Base-by-base conservation (phyloP, 2,888 invertebrate genomes). In the Pedicia rivosa region DNA sequence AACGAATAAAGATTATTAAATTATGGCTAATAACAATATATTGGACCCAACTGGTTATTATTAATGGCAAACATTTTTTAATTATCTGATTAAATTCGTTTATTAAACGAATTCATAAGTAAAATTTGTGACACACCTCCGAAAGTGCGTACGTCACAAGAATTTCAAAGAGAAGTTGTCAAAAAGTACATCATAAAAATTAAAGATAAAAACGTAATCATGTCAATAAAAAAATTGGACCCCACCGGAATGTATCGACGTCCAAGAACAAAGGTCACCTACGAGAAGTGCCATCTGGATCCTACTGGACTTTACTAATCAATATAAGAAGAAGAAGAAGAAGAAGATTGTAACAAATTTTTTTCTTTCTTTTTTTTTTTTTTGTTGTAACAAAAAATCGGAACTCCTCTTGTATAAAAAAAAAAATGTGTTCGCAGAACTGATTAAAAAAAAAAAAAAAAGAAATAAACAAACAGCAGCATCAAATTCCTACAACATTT, bases 181-280 rank as follows among this genome's bases (percentile, higher is more conserved):
- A n/a, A n/a, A n/a, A n/a, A n/a, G n/a, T n/a, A n/a, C n/a, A n/a
- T n/a, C n/a, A n/a, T n/a, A n/a, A n/a, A n/a, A n/a, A n/a, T n/a
- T n/a, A n/a, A n/a, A n/a, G n/a, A n/a, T n/a, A 51, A 46, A 40
- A 53, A 50, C 19, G 44, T 39, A 39, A 46, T 46, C 56, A 16
- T 19, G 20, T 41, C 24, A 25, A 17, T 24, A 9, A 25, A 48
- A 15, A 49, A 48, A 40, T 49, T 57, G 42, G 58, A 59, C 49
- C 59, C 59, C 15, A 59, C 59, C 39, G 59, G 59, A 48, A 59
- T 59, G 22, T 59, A 59, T 43, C 50, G 55, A 39, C 53, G 57
- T 37, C 52, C 39, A 27, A 8, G 7, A 6, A 10, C 24, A 34
- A 19, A 26, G 10, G 12, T 7, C 28, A 5, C 12, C 12, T n/a